A percentile compares a stretch with the other conserved stretches of the same genome.
Evolutionary conservation across 2,113 vertebrate species (phyloP).

Genomic region (Paramisgurnus dabryanus): DNA sequence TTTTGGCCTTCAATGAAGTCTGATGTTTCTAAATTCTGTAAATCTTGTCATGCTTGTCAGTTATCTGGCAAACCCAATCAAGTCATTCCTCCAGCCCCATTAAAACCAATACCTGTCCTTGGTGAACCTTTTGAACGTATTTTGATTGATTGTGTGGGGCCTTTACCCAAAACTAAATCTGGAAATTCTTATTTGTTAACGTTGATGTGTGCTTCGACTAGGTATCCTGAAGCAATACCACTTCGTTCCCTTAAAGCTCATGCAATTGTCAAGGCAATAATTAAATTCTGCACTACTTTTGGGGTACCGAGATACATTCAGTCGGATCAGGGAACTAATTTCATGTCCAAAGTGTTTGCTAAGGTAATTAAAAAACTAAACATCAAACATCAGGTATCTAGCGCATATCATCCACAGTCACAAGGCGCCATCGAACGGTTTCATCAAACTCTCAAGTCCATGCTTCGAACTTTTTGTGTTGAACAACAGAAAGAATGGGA

Average conservation of each 20-base stretch:
- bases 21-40: not conserved
- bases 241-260: not conserved
- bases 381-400: slow-evolving; percentile 1
- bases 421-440: not conserved
- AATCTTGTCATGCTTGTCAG: slow-evolving; percentile 10
- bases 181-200: not conserved
- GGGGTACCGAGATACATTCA: not conserved
- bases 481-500: not conserved
- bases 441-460: slow-evolving; percentile 25
- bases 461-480: not conserved
- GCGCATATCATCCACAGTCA: slow-evolving; percentile 2
- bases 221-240: slow-evolving; percentile 3
- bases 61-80: slow-evolving; percentile 18
- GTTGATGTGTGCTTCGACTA: slow-evolving; percentile 1
- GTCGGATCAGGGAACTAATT: not conserved
- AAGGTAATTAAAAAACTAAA: not conserved
- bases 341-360: not conserved
- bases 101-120: not conserved
- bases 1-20: slow-evolving; percentile 27
- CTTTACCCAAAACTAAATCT: not conserved
- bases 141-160: not conserved
- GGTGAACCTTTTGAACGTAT: not conserved
- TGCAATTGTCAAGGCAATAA: not conserved
- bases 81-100: not conserved
- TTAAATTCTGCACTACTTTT: slow-evolving; percentile 11